phyloP scores from a whole-genome alignment of 2,888 invertebrate genomes.

The Megaustenia siamemsis region DNA sequence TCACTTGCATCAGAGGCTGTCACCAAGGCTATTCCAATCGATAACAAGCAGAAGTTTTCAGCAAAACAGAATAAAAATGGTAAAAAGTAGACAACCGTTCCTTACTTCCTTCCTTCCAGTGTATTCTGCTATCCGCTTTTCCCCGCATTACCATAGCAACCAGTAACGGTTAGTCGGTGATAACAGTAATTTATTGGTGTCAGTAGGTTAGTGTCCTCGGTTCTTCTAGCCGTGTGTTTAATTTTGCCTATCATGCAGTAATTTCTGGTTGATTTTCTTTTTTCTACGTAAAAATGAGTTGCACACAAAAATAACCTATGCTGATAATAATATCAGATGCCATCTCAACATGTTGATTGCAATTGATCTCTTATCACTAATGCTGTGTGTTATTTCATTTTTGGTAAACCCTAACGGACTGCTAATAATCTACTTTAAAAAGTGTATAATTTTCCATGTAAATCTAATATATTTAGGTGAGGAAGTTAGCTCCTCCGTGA shows the following conservation, averaged over 20 bases:
- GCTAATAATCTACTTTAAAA: no score
- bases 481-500: no score
- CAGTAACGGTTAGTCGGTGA: slow-evolving; percentile 5
- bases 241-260: no score
- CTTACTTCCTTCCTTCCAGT: not conserved
- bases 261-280: not conserved
- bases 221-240: not conserved
- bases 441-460: no score
- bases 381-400: no score
- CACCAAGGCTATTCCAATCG: slow-evolving; percentile 3
- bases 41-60: not conserved
- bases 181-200: slow-evolving; percentile 9
- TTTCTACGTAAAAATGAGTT: not conserved
- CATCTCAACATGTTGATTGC: no score
- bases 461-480: no score
- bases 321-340: no score
- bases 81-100: not conserved
- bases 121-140: not conserved
- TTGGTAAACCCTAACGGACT: no score
- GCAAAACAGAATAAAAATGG: not conserved
- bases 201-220: not conserved
- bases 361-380: no score
- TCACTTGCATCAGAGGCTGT: no score
- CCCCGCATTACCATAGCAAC: slow-evolving; percentile 17
- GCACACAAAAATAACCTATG: no score